Percentiles rank a stretch among this genome's conserved stretches.
phyloP scores from a whole-genome alignment of 1,140 invertebrate genomes.

The Ruditapes philippinarum region DNA sequence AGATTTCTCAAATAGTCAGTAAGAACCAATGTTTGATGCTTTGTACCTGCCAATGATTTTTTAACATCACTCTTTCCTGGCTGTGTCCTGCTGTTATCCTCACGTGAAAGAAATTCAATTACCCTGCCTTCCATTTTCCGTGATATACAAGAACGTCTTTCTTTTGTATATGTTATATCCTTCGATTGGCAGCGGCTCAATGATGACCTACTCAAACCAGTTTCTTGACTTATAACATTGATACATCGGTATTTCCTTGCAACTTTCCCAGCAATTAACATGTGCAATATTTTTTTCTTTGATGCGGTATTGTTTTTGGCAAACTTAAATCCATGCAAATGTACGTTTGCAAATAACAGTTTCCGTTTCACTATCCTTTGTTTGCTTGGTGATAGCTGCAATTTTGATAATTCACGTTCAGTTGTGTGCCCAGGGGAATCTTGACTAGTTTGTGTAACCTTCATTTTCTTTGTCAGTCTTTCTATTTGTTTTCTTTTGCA shows the following conservation, averaged over 20 bases:
- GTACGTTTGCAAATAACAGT: background rate
- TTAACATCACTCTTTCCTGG: slow-evolving; percentile 33
- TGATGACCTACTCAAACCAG: slow-evolving; percentile 34
- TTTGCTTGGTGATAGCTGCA: background rate
- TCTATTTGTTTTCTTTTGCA: too few relatives aligned
- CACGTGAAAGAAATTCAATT: slow-evolving; percentile 24
- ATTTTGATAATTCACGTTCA: background rate
- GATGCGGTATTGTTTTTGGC: background rate
- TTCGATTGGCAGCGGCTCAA: background rate
- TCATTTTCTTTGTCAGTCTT: too few relatives aligned
- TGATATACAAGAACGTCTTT: background rate
- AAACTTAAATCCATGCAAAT: background rate
- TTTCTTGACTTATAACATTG: background rate
- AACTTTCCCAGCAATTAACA: slow-evolving; percentile 46
- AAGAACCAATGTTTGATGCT: slow-evolving; percentile 27
- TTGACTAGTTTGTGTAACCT: background rate
- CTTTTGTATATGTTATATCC: background rate
- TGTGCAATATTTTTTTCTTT: slow-evolving; percentile 39
- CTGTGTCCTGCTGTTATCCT: slow-evolving; percentile 53
- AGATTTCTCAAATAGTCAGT: too few relatives aligned
- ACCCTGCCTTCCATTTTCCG: background rate
- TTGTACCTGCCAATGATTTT: background rate
- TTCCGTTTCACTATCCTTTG: background rate
- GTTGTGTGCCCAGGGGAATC: background rate
- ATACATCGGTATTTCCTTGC: slow-evolving; percentile 44